Conservation (phyloP, 1,140 invertebrate genomes). For the Neodiprion virginianus region DNA sequence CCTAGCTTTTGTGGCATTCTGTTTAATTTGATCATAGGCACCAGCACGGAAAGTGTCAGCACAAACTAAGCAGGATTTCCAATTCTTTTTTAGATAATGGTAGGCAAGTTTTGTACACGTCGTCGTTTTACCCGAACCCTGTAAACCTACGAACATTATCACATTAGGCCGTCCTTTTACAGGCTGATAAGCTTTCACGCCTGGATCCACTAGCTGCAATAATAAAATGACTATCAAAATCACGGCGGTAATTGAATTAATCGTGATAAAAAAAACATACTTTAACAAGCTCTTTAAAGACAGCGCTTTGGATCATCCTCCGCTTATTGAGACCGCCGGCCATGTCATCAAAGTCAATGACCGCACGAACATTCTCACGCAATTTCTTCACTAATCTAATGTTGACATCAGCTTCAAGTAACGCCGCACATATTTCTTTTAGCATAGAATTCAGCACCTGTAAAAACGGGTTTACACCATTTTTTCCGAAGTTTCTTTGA, state of each 20-base stretch:
- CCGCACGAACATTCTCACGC: slow-evolving; percentile 96
- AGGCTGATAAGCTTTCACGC: slow-evolving; percentile 96
- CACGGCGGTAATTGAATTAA: slow-evolving; percentile 15
- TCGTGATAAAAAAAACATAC: slow-evolving; percentile 59
- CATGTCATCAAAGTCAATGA: slow-evolving; percentile 99
- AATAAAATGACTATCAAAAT: slow-evolving; percentile 33
- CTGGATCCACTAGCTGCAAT: slow-evolving; percentile 93
- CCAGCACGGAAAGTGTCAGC: slow-evolving; percentile 99
- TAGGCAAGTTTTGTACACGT: slow-evolving; percentile 99
- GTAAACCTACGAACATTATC: slow-evolving; percentile 99
- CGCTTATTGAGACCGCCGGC: slow-evolving; percentile 98
- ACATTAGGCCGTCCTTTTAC: slow-evolving; percentile 95
- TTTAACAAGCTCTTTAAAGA: slow-evolving; percentile 98
- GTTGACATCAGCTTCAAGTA: slow-evolving; percentile 99
- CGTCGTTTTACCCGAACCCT: slow-evolving; percentile 99
- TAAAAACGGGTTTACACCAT: slow-evolving; percentile 1
- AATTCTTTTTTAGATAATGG: slow-evolving; percentile 98
- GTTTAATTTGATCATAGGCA: slow-evolving; percentile 99
- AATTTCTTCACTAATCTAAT: slow-evolving; percentile 96
- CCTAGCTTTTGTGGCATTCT: slow-evolving; percentile 99
- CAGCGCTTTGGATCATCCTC: slow-evolving; percentile 98
- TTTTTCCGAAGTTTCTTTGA: slow-evolving; percentile 10
- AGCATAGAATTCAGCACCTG: slow-evolving; percentile 98
- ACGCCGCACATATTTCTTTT: slow-evolving; percentile 97
- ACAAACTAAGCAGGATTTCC: slow-evolving; percentile 99